Conservation (phyloP, 1,140 invertebrate species). For the Leptinotarsa defecta region DNA sequence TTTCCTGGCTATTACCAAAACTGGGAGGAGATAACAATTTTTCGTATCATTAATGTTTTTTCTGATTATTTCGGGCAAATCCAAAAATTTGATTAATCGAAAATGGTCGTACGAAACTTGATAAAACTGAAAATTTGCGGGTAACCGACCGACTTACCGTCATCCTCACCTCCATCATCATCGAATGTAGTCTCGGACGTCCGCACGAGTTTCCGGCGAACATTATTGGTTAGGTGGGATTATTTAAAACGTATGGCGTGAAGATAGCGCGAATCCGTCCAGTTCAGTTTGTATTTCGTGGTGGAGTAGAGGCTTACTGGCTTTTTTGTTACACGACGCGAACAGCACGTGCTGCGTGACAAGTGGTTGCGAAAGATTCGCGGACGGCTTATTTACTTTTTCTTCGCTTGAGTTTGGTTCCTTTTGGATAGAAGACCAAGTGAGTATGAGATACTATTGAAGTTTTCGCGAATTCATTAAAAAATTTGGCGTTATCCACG, state of each 20-base stretch:
- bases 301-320: not conserved
- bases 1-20: too few relatives aligned
- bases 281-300: conserved; percentile 22
- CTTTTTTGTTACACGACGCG: conserved; percentile 10
- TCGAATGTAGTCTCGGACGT: not conserved
- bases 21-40: too few relatives aligned
- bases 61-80: too few relatives aligned
- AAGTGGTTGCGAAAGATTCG: conserved; percentile 5
- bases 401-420: not conserved
- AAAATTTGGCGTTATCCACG: too few relatives aligned
- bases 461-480: too few relatives aligned
- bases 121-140: too few relatives aligned
- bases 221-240: conserved; percentile 12
- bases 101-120: too few relatives aligned
- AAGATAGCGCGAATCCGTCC: conserved; percentile 19
- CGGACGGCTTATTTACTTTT: not conserved
- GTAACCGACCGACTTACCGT: not conserved
- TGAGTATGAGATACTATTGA: not conserved
- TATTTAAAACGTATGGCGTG: conserved; percentile 19
- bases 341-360: conserved; percentile 10
- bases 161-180: not conserved
- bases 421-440: not conserved
- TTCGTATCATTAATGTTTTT: too few relatives aligned
- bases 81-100: too few relatives aligned
- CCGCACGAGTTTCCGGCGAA: not conserved